phyloP scores from a whole-genome alignment of 2,888 invertebrate species.

The Dioctria rufipes region DNA sequence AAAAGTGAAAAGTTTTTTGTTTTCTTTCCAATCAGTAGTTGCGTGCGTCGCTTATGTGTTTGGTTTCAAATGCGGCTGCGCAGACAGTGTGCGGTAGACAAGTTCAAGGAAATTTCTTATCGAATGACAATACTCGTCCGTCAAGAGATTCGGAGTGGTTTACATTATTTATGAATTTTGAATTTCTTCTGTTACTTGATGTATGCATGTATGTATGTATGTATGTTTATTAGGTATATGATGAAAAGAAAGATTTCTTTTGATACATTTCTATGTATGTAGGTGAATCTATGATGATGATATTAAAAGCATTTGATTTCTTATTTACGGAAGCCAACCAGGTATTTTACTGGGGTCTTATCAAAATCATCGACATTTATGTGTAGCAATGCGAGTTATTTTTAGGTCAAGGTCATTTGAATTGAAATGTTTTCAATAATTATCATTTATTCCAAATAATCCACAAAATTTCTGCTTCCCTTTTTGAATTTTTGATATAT shows the following conservation, averaged over 20 bases:
- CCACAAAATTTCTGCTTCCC: too few relatives aligned
- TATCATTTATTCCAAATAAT: too few relatives aligned
- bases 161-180: neutral
- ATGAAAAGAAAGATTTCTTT: too few relatives aligned
- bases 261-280: too few relatives aligned
- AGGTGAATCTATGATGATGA: too few relatives aligned
- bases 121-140: slow-evolving; percentile 7
- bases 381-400: slow-evolving; percentile 2
- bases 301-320: too few relatives aligned
- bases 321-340: too few relatives aligned
- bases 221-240: neutral
- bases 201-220: neutral
- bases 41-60: slow-evolving; percentile 18
- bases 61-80: neutral
- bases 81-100: slow-evolving; percentile 17
- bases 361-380: too few relatives aligned
- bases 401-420: slow-evolving; percentile 41
- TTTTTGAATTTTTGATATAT: too few relatives aligned
- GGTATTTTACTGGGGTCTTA: too few relatives aligned
- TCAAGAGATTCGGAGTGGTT: neutral
- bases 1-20: slow-evolving; percentile 49
- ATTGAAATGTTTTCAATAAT: neutral
- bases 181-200: slow-evolving; percentile 8
- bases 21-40: slow-evolving; percentile 8
- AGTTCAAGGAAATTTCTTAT: slow-evolving; percentile 43